A percentile compares a stretch with the other conserved stretches of the same genome.
These are phyloP conservation scores for Microcaecilia unicolor DNA, from an alignment of 2,797 vertebrate genomes.

Conservation along the genomic window DNA sequence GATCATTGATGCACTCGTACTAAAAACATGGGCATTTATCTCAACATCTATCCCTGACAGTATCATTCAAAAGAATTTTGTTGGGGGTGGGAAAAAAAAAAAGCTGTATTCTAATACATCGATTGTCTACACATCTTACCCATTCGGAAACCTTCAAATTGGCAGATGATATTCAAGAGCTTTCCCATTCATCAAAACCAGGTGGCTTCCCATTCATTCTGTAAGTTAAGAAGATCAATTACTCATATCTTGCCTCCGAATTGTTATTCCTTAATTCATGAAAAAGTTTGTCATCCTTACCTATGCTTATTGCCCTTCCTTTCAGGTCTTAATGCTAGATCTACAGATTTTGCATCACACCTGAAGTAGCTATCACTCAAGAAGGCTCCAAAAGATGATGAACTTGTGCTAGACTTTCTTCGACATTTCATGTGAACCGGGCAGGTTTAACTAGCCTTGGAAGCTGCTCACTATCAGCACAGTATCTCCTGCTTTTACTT, in stretches of 20 bases:
- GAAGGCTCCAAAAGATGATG: slow-evolving; percentile 75
- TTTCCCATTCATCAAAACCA: slow-evolving; percentile 76
- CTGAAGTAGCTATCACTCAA: slow-evolving; percentile 85
- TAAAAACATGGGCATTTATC: too few relatives aligned
- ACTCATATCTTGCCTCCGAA: slow-evolving; percentile 84
- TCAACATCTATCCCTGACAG: too few relatives aligned
- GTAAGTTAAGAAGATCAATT: slow-evolving; percentile 96
- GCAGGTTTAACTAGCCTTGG: slow-evolving; percentile 85
- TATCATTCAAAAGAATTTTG: too few relatives aligned
- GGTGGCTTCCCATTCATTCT: slow-evolving; percentile 89
- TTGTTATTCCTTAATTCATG: slow-evolving; percentile 65
- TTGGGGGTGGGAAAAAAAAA: too few relatives aligned
- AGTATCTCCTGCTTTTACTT: slow-evolving; percentile 85
- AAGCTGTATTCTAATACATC: too few relatives aligned
- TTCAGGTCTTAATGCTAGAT: slow-evolving; percentile 87
- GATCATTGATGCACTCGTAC: too few relatives aligned
- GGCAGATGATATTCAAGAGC: slow-evolving; percentile 85
- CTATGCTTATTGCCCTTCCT: slow-evolving; percentile 88
- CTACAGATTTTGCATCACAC: slow-evolving; percentile 73
- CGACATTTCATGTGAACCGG: slow-evolving; percentile 78
- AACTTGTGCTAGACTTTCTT: slow-evolving; percentile 83
- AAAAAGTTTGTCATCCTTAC: slow-evolving; percentile 80
- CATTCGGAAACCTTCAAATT: slow-evolving; percentile 83
- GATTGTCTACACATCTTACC: slow-evolving; percentile 74
- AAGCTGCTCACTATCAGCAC: slow-evolving; percentile 86